These are phyloP conservation scores for Erinaceus europaeus DNA, from an alignment of 2,113 vertebrate genomes.

Conservation along the genomic window DNA sequence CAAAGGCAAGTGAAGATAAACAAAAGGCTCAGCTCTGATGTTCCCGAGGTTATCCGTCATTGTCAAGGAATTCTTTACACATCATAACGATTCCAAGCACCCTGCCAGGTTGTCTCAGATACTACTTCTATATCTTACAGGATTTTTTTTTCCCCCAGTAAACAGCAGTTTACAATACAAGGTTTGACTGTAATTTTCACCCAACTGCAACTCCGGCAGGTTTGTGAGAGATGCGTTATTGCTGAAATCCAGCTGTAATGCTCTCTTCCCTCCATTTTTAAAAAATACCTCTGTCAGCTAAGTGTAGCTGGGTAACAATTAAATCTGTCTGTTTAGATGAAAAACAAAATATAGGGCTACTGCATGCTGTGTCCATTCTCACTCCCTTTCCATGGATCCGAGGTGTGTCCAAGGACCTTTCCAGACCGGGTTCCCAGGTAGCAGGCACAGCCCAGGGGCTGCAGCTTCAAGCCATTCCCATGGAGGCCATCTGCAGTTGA, in stretches of 20 bases:
- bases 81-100: conserved; percentile 52
- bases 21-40: conserved; percentile 54
- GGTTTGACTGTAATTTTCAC: conserved; percentile 41
- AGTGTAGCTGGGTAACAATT: conserved; percentile 24
- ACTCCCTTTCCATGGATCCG: not conserved
- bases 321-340: conserved; percentile 19
- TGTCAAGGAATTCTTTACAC: conserved; percentile 75
- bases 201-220: conserved; percentile 40
- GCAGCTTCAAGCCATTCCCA: not conserved
- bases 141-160: conserved; percentile 34
- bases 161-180: conserved; percentile 40
- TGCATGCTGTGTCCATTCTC: not conserved
- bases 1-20: conserved; percentile 71
- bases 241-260: conserved; percentile 15
- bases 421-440: fast-evolving
- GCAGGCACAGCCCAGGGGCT: fast-evolving
- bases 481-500: not conserved
- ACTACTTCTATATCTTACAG: conserved; percentile 49
- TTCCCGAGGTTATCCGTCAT: conserved; percentile 73
- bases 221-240: conserved; percentile 56
- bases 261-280: not conserved
- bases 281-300: not conserved
- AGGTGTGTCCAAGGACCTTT: not conserved
- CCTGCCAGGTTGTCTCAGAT: conserved; percentile 56
- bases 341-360: not conserved